Evolutionary conservation across 1,140 invertebrate genomes (phyloP).

Genomic region (Bombus haemorrhoidalis): DNA sequence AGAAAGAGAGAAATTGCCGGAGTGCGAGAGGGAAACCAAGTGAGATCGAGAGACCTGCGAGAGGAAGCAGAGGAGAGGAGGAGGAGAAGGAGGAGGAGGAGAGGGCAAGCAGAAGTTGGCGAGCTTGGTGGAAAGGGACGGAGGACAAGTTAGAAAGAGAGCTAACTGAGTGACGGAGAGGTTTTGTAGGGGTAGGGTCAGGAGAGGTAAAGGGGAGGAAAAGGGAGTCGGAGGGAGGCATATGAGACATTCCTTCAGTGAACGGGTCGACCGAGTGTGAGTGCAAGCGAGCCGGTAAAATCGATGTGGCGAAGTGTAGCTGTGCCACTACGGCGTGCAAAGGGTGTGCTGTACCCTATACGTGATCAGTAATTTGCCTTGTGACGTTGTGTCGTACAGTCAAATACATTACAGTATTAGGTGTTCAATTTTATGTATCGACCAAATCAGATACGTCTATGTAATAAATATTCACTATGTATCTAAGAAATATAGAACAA

Average conservation of each 20-base stretch:
- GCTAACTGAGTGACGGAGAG: constrained; percentile 56
- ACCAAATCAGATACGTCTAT: not conserved
- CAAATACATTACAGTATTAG: constrained; percentile 12
- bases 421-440: not conserved
- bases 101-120: constrained; percentile 56
- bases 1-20: constrained; percentile 41
- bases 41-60: constrained; percentile 45
- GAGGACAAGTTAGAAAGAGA: constrained; percentile 62
- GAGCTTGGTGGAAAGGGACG: constrained; percentile 57
- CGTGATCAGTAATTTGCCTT: constrained; percentile 50
- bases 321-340: constrained; percentile 68
- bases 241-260: constrained; percentile 77
- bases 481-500: not conserved
- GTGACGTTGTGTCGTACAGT: constrained; percentile 55
- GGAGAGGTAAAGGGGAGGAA: constrained; percentile 50
- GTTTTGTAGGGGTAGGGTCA: constrained; percentile 52
- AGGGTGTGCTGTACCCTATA: constrained; percentile 63
- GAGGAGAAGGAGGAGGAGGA: constrained; percentile 24
- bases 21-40: constrained; percentile 33
- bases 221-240: constrained; percentile 64
- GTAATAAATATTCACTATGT: not conserved
- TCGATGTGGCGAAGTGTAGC: constrained; percentile 79
- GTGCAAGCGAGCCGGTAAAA: constrained; percentile 78
- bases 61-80: constrained; percentile 41
- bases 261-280: constrained; percentile 71